These are phyloP conservation scores for Turdus rufiventris DNA, from an alignment of 2,113 vertebrate genomes.

Conservation along the genomic window DNA sequence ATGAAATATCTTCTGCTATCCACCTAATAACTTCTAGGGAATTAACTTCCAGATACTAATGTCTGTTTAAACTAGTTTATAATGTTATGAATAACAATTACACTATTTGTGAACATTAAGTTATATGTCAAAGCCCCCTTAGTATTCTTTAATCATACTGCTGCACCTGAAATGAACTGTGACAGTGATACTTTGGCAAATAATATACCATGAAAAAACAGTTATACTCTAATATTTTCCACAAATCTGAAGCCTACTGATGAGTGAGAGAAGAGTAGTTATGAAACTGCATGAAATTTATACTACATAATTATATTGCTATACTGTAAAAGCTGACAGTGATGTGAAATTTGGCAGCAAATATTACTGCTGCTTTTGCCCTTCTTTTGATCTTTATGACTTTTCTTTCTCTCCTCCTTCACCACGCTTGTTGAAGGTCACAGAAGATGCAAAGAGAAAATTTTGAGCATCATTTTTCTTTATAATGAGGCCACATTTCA, in stretches of 20 bases:
- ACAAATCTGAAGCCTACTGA: neutral
- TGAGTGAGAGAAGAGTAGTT: conserved; percentile 32
- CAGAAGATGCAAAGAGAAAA: neutral
- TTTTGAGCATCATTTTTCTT: neutral
- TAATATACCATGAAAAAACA: conserved; percentile 10
- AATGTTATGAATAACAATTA: neutral
- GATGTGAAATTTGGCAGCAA: conserved; percentile 30
- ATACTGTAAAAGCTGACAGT: neutral
- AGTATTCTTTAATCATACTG: neutral
- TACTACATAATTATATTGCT: conserved; percentile 7
- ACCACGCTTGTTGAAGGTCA: neutral
- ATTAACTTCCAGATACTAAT: neutral
- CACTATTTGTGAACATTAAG: neutral
- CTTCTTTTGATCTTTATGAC: neutral
- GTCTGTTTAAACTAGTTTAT: conserved; percentile 5
- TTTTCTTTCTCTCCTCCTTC: neutral
- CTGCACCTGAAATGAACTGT: conserved; percentile 11
- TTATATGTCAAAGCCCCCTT: neutral
- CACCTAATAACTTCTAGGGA: neutral
- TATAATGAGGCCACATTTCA: neutral
- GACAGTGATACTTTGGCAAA: conserved; percentile 58
- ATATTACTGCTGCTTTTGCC: neutral
- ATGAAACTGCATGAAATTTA: conserved; percentile 7
- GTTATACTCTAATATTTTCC: conserved; percentile 49
- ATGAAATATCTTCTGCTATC: neutral